A percentile compares a stretch with the other conserved stretches of the same genome.
phyloP scores from a whole-genome alignment of 2,113 vertebrate species.

The Lophotis ruficrista region DNA sequence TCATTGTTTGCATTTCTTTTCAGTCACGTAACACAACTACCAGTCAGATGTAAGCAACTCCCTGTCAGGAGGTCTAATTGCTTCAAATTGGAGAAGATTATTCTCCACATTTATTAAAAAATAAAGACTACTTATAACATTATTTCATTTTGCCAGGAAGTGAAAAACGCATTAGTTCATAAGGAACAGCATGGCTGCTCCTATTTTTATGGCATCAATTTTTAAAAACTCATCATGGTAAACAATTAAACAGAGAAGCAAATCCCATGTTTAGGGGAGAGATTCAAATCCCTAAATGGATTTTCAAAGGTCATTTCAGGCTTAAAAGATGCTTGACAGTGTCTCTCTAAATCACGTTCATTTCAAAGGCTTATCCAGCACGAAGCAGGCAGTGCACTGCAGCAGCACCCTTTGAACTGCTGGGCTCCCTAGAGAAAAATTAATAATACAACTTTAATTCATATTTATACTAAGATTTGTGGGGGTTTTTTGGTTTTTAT shows the following conservation, averaged over 20 bases:
- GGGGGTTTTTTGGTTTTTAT: neutral
- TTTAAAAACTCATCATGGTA: constrained; percentile 70
- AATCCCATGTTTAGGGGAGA: constrained; percentile 52
- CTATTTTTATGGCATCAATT: constrained; percentile 62
- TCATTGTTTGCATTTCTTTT: neutral
- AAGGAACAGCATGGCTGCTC: constrained; percentile 52
- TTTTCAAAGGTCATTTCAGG: constrained; percentile 66
- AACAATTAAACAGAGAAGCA: constrained; percentile 70
- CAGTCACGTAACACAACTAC: constrained; percentile 2
- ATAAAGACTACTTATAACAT: constrained; percentile 58
- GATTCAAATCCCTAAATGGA: constrained; percentile 69
- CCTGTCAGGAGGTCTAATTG: constrained; percentile 66
- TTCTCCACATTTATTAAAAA: constrained; percentile 64
- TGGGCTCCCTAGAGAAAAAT: constrained; percentile 63
- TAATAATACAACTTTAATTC: constrained; percentile 71
- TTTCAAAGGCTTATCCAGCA: constrained; percentile 61
- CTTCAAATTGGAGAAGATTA: constrained; percentile 62
- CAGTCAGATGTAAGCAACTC: constrained; percentile 28
- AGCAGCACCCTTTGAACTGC: constrained; percentile 40
- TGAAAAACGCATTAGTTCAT: constrained; percentile 46
- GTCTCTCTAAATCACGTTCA: constrained; percentile 57
- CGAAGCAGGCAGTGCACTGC: constrained; percentile 23
- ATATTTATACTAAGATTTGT: constrained; percentile 63
- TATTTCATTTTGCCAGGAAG: constrained; percentile 63
- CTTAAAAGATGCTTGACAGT: constrained; percentile 45